Percentiles rank a stretch among this genome's conserved stretches.
These are phyloP conservation scores for Holothuria glaberrima DNA, from an alignment of 35 echinoderm and acorn worm genomes.

Conservation along the genomic window DNA sequence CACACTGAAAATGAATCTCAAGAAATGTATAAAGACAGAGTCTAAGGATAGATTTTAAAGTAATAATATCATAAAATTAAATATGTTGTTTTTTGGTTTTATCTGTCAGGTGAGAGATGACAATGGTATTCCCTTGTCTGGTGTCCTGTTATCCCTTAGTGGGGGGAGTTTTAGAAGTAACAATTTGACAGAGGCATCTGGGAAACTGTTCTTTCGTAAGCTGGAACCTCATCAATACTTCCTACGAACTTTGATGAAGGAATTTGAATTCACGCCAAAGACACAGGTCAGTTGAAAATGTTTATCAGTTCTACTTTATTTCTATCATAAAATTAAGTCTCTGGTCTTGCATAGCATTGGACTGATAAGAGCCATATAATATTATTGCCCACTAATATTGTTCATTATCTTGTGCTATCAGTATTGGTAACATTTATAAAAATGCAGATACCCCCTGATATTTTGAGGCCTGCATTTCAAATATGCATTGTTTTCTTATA, in stretches of 20 bases:
- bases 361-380: too few relatives aligned
- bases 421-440: too few relatives aligned
- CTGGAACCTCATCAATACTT: constrained; percentile 87
- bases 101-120: constrained; percentile 75
- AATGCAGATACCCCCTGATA: too few relatives aligned
- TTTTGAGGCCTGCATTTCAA: too few relatives aligned
- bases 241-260: constrained; percentile 86
- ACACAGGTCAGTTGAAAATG: constrained; percentile 62
- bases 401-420: too few relatives aligned
- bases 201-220: constrained; percentile 55
- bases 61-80: background rate
- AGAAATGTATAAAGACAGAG: too few relatives aligned
- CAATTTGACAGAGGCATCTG: constrained; percentile 78
- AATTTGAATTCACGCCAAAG: constrained; percentile 92
- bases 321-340: too few relatives aligned
- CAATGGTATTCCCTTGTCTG: constrained; percentile 64
- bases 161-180: constrained; percentile 96
- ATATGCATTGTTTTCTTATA: too few relatives aligned
- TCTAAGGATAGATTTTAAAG: background rate
- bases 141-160: constrained; percentile 91
- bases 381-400: too few relatives aligned
- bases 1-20: too few relatives aligned
- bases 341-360: too few relatives aligned
- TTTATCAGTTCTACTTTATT: too few relatives aligned
- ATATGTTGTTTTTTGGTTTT: background rate